Base-by-base conservation (phyloP, 1,140 invertebrate genomes). In the Chironomus striatipennis region DNA sequence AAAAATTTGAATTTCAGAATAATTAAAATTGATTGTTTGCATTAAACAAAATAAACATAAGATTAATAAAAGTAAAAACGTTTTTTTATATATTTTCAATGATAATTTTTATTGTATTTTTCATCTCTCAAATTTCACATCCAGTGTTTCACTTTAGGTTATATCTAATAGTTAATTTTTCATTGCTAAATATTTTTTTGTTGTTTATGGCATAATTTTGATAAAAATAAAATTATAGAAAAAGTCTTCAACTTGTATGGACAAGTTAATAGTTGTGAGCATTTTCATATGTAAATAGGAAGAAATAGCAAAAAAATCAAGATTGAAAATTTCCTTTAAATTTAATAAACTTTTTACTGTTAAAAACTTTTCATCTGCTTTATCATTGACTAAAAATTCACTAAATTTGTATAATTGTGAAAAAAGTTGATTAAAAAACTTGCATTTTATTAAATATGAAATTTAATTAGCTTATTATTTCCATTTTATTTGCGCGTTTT, bases 111-210 rank as follows among this genome's bases (percentile, higher is more conserved):
- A 57, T 57, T 57, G 47, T 57, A 34, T 34, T 57, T n/a, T 57
- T 57, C 15, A 47, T 57, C 47, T 57, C 47, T 34, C 24, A 34
- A 57, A 57, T 57, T 57, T 57, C 47, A 57, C 47, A 57, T 57
- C n/a, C 47, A 57, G 47, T 57, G 12, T 47, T 57, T 57, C 12
- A 34, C 24, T 57, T 57, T 5, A n/a, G 47, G 5, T 57, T 57
- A 57, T 57, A 57, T 57, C 47, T 57, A 57, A 57, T 12, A 57
- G 10, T 57, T 57, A 57, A 57, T 57, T 57, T 57, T 57, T 57
- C n/a, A n/a, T 57, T 57, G 8, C 47, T 57, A 57, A 57, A 57
- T 57, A 57, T 57, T 57, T 57, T 10, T 57, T 57, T 57, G 8
- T 9, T 47, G 24, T 47, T 47, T 57, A 57, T n/a, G 47, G 43